These are phyloP conservation scores for Rhinolophus ferrumequinum DNA, from an alignment of 2,113 vertebrate genomes.

Conservation along the genomic window DNA sequence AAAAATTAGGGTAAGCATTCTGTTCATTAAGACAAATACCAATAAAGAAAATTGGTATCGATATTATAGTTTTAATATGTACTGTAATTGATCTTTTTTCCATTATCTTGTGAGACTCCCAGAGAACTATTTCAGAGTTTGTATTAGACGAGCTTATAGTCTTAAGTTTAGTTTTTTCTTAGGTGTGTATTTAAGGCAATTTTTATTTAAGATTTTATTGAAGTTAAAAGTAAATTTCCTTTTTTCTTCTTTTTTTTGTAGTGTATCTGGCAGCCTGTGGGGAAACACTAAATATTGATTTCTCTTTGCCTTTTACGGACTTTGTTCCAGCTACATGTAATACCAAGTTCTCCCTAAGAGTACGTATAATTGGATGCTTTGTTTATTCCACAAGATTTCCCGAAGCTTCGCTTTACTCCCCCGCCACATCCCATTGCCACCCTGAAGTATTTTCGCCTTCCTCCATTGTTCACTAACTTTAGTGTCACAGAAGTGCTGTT, in stretches of 20 bases:
- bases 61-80: constrained; percentile 34
- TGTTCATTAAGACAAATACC: constrained; percentile 21
- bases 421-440: neutral
- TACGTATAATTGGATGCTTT: constrained; percentile 78
- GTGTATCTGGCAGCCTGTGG: constrained; percentile 99
- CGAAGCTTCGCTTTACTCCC: neutral
- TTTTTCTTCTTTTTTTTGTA: constrained; percentile 70
- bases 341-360: constrained; percentile 94
- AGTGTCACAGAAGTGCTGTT: neutral
- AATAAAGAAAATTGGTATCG: constrained; percentile 14
- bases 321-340: constrained; percentile 96
- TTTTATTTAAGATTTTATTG: constrained; percentile 51
- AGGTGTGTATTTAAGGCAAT: neutral
- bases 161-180: constrained; percentile 50
- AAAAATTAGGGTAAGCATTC: neutral
- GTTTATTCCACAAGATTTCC: neutral
- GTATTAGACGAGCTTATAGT: neutral
- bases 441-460: neutral
- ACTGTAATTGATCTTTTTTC: constrained; percentile 8
- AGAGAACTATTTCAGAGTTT: constrained; percentile 34
- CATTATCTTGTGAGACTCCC: neutral
- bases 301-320: constrained; percentile 96
- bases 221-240: constrained; percentile 63
- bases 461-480: neutral
- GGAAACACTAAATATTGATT: constrained; percentile 97